These are phyloP conservation scores for Maconellicoccus hirsutus DNA, from an alignment of 1,140 invertebrate genomes.

Conservation along the genomic window DNA sequence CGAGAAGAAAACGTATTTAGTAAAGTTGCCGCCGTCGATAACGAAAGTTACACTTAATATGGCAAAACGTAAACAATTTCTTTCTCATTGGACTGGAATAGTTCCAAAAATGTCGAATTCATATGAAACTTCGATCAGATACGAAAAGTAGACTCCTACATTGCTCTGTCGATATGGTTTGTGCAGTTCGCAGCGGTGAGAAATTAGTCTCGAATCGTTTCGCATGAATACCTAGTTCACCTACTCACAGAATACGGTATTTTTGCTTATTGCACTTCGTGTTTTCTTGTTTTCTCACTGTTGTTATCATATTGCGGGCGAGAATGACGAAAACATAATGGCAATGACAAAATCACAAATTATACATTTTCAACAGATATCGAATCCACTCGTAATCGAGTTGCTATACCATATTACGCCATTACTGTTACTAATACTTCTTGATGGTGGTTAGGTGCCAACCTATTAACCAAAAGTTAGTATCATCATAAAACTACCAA, in stretches of 20 bases:
- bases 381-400: too few relatives aligned
- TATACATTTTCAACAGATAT: too few relatives aligned
- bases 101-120: constrained; percentile 8
- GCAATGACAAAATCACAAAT: too few relatives aligned
- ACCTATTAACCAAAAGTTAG: too few relatives aligned
- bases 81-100: neutral
- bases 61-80: constrained; percentile 8
- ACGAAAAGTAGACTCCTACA: neutral
- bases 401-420: too few relatives aligned
- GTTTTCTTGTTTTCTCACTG: neutral
- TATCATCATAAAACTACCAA: too few relatives aligned
- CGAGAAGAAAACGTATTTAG: neutral
- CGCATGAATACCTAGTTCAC: neutral
- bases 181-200: neutral
- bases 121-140: constrained; percentile 4
- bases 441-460: too few relatives aligned
- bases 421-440: too few relatives aligned
- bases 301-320: too few relatives aligned
- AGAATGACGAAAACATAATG: too few relatives aligned
- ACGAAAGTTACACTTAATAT: neutral
- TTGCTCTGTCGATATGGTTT: neutral
- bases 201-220: neutral
- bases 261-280: neutral
- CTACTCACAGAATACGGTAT: neutral
- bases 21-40: neutral